phyloP scores from a whole-genome alignment of 2,113 vertebrate species.

The Trichechus manatus region DNA sequence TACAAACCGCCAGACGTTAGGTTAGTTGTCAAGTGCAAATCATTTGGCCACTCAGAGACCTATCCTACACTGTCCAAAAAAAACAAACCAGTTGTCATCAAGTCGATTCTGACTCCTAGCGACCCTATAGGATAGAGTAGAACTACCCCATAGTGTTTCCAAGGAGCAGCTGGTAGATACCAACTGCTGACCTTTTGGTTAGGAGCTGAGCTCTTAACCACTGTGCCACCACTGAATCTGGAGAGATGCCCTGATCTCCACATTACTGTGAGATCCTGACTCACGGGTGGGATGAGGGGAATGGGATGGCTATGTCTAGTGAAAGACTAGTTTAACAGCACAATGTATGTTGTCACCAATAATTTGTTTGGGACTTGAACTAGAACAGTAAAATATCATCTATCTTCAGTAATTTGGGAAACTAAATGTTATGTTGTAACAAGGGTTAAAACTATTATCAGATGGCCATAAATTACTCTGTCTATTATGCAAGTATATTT shows the following conservation, averaged over 20 bases:
- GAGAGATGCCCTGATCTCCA: background rate
- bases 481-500: background rate
- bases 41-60: background rate
- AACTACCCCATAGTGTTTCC: too few relatives aligned
- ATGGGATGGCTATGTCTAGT: background rate
- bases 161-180: too few relatives aligned
- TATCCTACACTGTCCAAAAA: background rate
- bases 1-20: background rate
- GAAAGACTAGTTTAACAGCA: background rate
- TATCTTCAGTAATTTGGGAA: background rate
- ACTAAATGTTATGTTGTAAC: background rate
- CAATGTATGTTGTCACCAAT: background rate
- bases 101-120: too few relatives aligned
- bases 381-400: background rate
- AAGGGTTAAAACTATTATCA: background rate
- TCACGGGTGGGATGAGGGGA: fast-evolving
- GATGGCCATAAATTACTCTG: background rate
- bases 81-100: too few relatives aligned
- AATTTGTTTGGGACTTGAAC: background rate
- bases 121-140: too few relatives aligned
- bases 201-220: too few relatives aligned
- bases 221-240: too few relatives aligned
- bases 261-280: background rate
- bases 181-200: too few relatives aligned
- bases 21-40: background rate